Percentiles rank a stretch among this genome's conserved stretches.
These are phyloP conservation scores for Apis cerana DNA, from an alignment of 1,140 invertebrate species.

Conservation along the genomic window DNA sequence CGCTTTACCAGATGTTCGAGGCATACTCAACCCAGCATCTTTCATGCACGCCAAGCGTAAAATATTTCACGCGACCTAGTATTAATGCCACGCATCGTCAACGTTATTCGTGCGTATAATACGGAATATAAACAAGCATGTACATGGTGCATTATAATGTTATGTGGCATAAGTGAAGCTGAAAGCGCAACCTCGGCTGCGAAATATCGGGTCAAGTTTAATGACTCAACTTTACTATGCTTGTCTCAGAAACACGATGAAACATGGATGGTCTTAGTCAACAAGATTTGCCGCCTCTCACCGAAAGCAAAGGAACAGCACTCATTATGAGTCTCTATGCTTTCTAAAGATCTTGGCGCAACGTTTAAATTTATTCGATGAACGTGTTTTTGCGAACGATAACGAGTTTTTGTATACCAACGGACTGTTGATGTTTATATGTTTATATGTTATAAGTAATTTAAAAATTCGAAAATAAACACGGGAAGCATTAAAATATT, in stretches of 20 bases:
- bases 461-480: too few relatives aligned
- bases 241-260: background rate
- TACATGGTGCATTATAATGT: constrained; percentile 2
- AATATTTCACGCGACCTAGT: background rate
- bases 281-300: background rate
- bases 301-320: background rate
- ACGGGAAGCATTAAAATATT: too few relatives aligned
- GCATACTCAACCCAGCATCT: background rate
- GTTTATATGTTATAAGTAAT: too few relatives aligned
- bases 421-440: too few relatives aligned
- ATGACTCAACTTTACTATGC: constrained; percentile 1
- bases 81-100: background rate
- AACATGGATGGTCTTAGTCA: background rate
- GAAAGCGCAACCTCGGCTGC: background rate
- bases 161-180: constrained; percentile 17
- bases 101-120: background rate
- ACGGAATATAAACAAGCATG: background rate
- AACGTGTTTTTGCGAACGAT: too few relatives aligned
- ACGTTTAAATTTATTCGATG: background rate
- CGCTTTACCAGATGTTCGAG: background rate
- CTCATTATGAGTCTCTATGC: background rate
- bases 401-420: too few relatives aligned
- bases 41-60: background rate
- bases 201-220: constrained; percentile 38
- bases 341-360: background rate